These are phyloP conservation scores for Eremophila alpestris DNA, from an alignment of 2,797 vertebrate species.

Conservation along the genomic window DNA sequence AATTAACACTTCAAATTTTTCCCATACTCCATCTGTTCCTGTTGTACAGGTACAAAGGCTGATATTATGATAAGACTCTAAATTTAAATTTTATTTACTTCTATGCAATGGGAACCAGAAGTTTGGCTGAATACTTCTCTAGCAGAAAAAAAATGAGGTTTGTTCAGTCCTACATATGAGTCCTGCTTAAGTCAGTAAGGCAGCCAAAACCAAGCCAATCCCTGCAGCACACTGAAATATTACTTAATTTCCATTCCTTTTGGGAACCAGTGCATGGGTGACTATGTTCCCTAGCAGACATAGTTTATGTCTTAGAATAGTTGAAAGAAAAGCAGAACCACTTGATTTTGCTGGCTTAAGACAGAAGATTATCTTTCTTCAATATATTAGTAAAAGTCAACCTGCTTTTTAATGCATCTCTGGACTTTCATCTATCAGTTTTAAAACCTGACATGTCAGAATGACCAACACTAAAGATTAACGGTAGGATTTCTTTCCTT, in stretches of 20 bases:
- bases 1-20: slow-evolving; percentile 58
- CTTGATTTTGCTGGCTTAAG: background rate
- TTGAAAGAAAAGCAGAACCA: background rate
- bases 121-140: background rate
- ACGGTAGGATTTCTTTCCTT: background rate
- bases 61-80: background rate
- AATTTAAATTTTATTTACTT: slow-evolving; percentile 49
- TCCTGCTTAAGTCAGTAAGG: background rate
- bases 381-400: background rate
- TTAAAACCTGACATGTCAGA: background rate
- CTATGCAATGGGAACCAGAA: background rate
- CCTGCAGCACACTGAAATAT: background rate
- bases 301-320: background rate
- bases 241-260: background rate
- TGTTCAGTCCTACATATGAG: background rate
- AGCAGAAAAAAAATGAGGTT: background rate
- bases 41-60: background rate
- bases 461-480: background rate
- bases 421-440: background rate
- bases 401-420: background rate
- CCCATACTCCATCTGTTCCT: slow-evolving; percentile 42
- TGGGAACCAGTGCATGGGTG: background rate
- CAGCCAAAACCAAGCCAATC: background rate
- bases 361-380: background rate
- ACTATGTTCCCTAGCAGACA: background rate